Evolutionary conservation across 2,113 vertebrate species (phyloP).

Genomic region (Seriola aureovittata): DNA sequence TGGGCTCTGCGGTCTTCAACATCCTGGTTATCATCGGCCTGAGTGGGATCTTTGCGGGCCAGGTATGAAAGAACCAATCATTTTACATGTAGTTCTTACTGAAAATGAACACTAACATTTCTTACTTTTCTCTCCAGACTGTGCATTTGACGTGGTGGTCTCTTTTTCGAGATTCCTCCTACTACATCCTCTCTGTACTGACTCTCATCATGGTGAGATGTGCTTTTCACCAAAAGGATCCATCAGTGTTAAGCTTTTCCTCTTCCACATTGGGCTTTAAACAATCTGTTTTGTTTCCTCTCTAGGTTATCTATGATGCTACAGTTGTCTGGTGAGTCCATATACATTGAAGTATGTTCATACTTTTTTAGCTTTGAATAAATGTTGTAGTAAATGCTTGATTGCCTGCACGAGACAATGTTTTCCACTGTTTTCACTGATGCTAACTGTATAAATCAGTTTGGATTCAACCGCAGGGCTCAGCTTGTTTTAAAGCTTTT

Average conservation of each 20-base stretch:
- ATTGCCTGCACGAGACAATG: not conserved
- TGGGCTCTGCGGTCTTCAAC: conserved; percentile 88
- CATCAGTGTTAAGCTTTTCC: not conserved
- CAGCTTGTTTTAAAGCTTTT: not conserved
- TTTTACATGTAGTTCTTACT: not conserved
- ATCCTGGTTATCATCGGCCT: conserved; percentile 87
- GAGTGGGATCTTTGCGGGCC: conserved; percentile 85
- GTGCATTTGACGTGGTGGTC: conserved; percentile 86
- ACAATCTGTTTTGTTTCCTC: not conserved
- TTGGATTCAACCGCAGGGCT: not conserved
- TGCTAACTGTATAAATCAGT: not conserved
- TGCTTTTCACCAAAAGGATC: not conserved
- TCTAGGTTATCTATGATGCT: conserved; percentile 85
- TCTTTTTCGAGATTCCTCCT: conserved; percentile 84
- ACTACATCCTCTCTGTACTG: conserved; percentile 85
- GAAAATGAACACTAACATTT: not conserved
- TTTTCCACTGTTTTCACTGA: not conserved
- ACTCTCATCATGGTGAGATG: conserved; percentile 84
- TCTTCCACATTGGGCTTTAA: not conserved
- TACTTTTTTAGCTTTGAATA: not conserved
- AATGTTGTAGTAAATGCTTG: not conserved
- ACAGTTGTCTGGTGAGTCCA: conserved; percentile 84
- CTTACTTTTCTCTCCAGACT: conserved; percentile 59
- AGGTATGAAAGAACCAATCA: conserved; percentile 61
- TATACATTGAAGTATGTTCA: not conserved